These are phyloP conservation scores for Bathynomus jamesi DNA, from an alignment of 1,140 invertebrate genomes.

Conservation along the genomic window DNA sequence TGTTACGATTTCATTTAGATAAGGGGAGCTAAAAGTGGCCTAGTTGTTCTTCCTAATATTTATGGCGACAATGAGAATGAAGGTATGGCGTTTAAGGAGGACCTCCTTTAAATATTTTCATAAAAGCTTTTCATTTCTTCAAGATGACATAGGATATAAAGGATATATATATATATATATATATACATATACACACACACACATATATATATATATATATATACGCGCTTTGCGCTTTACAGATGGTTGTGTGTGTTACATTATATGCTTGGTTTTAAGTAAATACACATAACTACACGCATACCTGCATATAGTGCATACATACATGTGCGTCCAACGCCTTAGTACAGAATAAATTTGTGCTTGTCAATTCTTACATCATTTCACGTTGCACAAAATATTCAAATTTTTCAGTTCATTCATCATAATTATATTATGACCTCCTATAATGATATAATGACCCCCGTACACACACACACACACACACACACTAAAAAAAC, in stretches of 20 bases:
- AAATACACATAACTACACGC: background rate
- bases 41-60: conserved; percentile 19
- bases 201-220: background rate
- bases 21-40: conserved; percentile 9
- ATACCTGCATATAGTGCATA: background rate
- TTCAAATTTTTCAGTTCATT: too few species aligned
- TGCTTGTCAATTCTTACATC: too few species aligned
- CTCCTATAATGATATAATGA: too few species aligned
- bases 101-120: background rate
- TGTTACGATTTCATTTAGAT: conserved; percentile 33
- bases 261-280: background rate
- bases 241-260: too few species aligned
- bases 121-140: too few species aligned
- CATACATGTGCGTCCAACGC: background rate
- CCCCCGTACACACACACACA: too few species aligned
- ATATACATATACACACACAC: background rate
- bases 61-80: conserved; percentile 27
- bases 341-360: too few species aligned
- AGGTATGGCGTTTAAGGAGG: background rate
- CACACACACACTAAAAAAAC: too few species aligned
- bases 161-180: conserved; percentile 2
- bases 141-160: too few species aligned
- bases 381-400: too few species aligned
- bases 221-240: too few species aligned
- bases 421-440: too few species aligned